A percentile compares a stretch with the other conserved stretches of the same genome.
phyloP scores from a whole-genome alignment of 1,140 invertebrate genomes.

The Mizuhopecten yessoensis region DNA sequence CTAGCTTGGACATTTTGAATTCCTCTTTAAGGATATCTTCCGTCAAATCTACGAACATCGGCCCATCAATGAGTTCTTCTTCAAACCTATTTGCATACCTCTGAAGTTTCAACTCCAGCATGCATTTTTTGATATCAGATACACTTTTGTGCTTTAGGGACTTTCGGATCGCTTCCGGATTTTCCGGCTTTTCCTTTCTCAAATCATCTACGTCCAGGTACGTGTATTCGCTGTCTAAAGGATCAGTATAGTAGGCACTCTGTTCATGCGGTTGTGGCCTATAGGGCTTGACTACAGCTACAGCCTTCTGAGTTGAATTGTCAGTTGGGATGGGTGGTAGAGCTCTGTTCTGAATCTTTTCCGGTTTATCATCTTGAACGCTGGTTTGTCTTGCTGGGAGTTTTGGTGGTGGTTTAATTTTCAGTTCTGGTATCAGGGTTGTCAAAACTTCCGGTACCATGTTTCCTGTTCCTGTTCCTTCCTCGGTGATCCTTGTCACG shows the following conservation, averaged over 20 bases:
- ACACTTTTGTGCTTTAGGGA: background rate
- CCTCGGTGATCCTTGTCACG: background rate
- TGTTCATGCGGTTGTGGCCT: background rate
- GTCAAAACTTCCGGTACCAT: background rate
- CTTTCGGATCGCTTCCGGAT: background rate
- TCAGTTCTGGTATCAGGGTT: background rate
- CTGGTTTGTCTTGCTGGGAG: background rate
- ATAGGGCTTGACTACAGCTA: background rate
- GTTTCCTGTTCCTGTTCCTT: slow-evolving; percentile 1
- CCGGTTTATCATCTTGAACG: background rate
- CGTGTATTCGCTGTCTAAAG: background rate
- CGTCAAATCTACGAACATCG: background rate
- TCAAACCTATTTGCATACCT: background rate
- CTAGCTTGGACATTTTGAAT: background rate
- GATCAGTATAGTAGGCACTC: background rate
- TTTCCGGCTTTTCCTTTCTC: background rate
- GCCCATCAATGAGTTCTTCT: background rate
- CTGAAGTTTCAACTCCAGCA: background rate
- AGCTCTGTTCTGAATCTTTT: background rate
- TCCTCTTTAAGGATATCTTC: background rate
- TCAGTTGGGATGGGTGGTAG: background rate
- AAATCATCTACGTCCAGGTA: background rate
- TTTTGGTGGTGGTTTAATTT: background rate
- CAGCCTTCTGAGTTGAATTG: background rate
- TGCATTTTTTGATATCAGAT: background rate